Evolutionary conservation across 2,888 invertebrate species (phyloP), one percentile per base, ranked within the genome.

Genomic region (Drosophila crucigera): DNA sequence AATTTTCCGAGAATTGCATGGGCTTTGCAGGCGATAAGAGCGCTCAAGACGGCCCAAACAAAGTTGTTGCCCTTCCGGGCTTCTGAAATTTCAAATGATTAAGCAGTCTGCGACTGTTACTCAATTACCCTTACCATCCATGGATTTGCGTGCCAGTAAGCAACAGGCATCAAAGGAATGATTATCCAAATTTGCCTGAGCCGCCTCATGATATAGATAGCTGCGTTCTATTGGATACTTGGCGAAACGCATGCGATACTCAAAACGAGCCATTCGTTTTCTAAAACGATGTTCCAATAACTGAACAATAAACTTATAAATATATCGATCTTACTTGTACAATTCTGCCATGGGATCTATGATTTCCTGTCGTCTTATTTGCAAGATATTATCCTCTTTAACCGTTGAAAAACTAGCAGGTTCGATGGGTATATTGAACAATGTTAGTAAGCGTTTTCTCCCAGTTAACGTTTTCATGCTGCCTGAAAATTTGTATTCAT

Each of bases 1-100:
- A 92, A 77, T 70, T 92, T 92, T 4, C 91, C 90, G 14, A 92
- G 64, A 4, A 91, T 79, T 0, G 91, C 90, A 68, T 92, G 89
- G 0, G 92, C 82, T 43, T 92, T 92, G 43, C 91, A 89, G 10
- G 86, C 84, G 0, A 92, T 41, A 37, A 92, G 76, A 0, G 85
- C 73, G 55, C 90, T 87, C 5, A 93, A 64, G 9, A 91, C 86
- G 35, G 77, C 81, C 92, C 92, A 93, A 10, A 92, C 67, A 22
- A 74, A 61, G 60, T 86, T 90, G 7, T 83, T 84, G 60, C 89
- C 91, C 30, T 60, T 82, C 22, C 76, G 69, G 0, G 91, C 80
- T 73, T 92, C 93, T 86, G 19, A 3, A 41, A 49, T n/a, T n/a
- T 4, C 0, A 0, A 16, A 25, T 10, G 6, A 19, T 33, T 25